Percentiles rank a stretch among this genome's conserved stretches.
phyloP scores from a whole-genome alignment of 1,140 invertebrate genomes.

The Lithobius niger region DNA sequence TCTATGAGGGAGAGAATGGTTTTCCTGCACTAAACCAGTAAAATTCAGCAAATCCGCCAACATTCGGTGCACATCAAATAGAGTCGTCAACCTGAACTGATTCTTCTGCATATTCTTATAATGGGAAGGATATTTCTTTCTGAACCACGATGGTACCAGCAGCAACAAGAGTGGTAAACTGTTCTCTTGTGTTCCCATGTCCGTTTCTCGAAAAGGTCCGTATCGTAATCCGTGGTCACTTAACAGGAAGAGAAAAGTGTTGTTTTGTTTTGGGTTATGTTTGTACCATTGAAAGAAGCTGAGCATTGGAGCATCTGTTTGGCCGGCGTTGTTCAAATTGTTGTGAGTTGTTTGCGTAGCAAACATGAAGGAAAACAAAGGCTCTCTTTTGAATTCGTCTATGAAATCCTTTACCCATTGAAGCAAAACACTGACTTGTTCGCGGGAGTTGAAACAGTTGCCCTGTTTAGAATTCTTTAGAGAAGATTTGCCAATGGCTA shows the following conservation, averaged over 20 bases:
- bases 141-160: conserved; percentile 35
- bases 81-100: conserved; percentile 30
- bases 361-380: no score
- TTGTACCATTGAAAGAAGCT: no score
- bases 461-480: no score
- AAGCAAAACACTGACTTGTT: no score
- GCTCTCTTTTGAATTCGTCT: no score
- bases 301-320: no score
- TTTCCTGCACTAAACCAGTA: conserved; percentile 9
- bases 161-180: conserved; percentile 41
- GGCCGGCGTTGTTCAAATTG: no score
- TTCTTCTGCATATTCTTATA: conserved; percentile 31
- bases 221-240: conserved; percentile 45
- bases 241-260: conserved; percentile 39
- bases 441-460: no score
- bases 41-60: conserved; percentile 24
- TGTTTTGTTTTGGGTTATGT: no score
- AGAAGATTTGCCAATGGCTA: no score
- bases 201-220: conserved; percentile 35
- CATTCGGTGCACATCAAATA: conserved; percentile 36
- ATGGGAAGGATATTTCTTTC: conserved; percentile 26
- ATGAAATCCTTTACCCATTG: no score
- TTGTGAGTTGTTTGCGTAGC: no score
- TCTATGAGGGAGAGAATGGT: conserved; percentile 8
- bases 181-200: conserved; percentile 41